Base-by-base conservation (phyloP, 2,113 vertebrate genomes). In the Dromaius novaehollandiae region DNA sequence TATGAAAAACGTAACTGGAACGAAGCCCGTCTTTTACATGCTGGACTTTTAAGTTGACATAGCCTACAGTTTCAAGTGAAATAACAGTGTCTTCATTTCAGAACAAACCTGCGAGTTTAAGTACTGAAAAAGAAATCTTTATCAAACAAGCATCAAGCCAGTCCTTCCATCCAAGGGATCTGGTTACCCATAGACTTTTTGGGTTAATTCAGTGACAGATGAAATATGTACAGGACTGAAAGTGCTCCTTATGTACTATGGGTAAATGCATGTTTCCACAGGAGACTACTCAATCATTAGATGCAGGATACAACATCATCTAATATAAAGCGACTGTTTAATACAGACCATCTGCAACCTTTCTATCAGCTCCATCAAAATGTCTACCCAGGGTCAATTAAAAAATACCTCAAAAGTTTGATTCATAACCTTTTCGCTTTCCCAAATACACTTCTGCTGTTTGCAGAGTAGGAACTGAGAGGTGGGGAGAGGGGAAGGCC, bases 291-390 rank as follows among this genome's bases (percentile, higher is more conserved):
- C 97, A 97, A 97, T 98, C 97, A 97, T 94, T 89, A 97, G 70
- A 88, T 91, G 82, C 86, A 77, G 94, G 96, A 65, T 94, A 96
- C 90, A 97, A 91, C 93, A 97, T 93, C 96, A 95, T 97, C 96
- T 96, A 97, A 97, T 96, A 97, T 82, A 98, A 96, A 98, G 96
- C 89, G 97, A 96, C 94, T 97, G 97, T 81, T 94, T 98, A 98
- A 98, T 97, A 97, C n/a, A 97, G 95, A 98, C 97, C 98, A 98
- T 97, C 97, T 98, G 98, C 96, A 98, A 94, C 94, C 95, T 88
- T 90, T 97, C 75, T 89, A 84, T 96, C 92, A 84, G 93, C 73
- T 95, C 92, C 94, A 98, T 97, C 97, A 93, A 96, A 91, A 89
- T 65, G 90, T 75, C 79, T 96, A 78, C 81, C 56, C 5, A 7